Evolutionary conservation across 1,140 invertebrate genomes (phyloP).

Genomic region (Drosophila pseudoananassae): DNA sequence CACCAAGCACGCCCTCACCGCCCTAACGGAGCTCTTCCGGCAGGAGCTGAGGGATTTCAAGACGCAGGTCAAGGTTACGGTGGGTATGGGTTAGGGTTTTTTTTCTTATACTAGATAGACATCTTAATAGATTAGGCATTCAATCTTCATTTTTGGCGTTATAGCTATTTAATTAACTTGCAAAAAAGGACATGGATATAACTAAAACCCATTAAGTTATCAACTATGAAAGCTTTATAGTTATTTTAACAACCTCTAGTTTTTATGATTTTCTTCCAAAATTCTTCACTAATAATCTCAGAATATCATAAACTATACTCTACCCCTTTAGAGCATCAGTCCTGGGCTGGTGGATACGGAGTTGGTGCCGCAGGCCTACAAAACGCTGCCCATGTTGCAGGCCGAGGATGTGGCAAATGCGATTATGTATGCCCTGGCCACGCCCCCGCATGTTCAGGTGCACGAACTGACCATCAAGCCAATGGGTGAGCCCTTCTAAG

Average conservation of each 20-base stretch:
- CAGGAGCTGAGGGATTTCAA: slow-evolving; percentile 87
- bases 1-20: slow-evolving; percentile 89
- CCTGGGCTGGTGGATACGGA: slow-evolving; percentile 87
- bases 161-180: too few relatives aligned
- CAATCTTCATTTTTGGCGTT: too few relatives aligned
- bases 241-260: neutral
- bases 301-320: too few relatives aligned
- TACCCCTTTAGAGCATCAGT: slow-evolving; percentile 85
- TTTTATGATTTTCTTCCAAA: neutral
- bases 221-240: neutral
- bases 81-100: slow-evolving; percentile 75
- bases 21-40: slow-evolving; percentile 87
- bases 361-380: slow-evolving; percentile 76
- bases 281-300: neutral
- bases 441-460: slow-evolving; percentile 85
- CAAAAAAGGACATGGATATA: too few relatives aligned
- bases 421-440: slow-evolving; percentile 85
- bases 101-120: too few relatives aligned
- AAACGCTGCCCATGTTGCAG: slow-evolving; percentile 68
- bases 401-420: slow-evolving; percentile 85
- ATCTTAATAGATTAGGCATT: too few relatives aligned
- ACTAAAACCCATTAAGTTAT: neutral
- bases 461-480: slow-evolving; percentile 80
- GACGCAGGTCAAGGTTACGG: slow-evolving; percentile 88
- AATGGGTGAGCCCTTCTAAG: slow-evolving; percentile 67